A percentile compares a stretch with the other conserved stretches of the same genome.
These are phyloP conservation scores for Phalacrocorax aristotelis DNA, from an alignment of 2,113 vertebrate species.

Conservation along the genomic window DNA sequence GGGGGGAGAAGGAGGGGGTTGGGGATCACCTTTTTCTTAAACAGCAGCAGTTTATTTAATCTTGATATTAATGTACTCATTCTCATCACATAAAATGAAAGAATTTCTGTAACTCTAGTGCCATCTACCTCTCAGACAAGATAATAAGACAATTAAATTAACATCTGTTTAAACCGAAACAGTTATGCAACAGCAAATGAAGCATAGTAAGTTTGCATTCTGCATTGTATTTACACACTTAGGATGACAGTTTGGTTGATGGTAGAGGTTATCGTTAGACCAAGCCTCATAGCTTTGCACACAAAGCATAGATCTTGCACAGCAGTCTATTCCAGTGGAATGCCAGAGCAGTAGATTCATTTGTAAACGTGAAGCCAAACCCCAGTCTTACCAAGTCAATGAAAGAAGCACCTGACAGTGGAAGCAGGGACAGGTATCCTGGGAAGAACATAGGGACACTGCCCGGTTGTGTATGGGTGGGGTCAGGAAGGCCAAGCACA, in stretches of 20 bases:
- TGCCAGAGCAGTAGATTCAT: background rate
- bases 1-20: too few relatives aligned
- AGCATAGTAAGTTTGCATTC: background rate
- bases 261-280: background rate
- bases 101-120: background rate
- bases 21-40: background rate
- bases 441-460: background rate
- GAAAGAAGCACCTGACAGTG: background rate
- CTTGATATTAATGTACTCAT: background rate
- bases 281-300: background rate
- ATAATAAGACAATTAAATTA: background rate
- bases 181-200: background rate
- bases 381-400: background rate
- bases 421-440: background rate
- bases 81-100: background rate
- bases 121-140: background rate
- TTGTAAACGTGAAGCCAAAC: background rate
- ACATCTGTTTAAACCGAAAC: background rate
- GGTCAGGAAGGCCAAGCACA: background rate
- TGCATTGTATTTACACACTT: background rate
- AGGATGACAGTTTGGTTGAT: background rate
- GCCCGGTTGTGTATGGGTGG: too few relatives aligned
- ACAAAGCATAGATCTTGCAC: background rate
- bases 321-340: background rate
- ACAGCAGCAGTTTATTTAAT: background rate